Evolutionary conservation across 2,888 invertebrate species (phyloP), one percentile per base, ranked within the genome.

Genomic region (Pammene aurita): DNA sequence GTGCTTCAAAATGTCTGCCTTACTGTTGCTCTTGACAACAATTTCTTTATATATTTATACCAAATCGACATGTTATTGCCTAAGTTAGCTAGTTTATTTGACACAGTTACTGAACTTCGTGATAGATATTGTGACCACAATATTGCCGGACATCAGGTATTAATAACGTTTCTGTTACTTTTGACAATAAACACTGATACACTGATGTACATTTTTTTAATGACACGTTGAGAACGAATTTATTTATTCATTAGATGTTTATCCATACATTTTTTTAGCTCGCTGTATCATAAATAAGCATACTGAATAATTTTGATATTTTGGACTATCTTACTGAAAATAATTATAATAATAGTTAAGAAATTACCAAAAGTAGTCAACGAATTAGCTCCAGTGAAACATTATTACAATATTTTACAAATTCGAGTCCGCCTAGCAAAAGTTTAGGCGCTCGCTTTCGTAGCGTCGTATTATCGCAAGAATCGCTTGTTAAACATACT

Each of bases 81-180:
- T 81, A 91, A 91, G 89, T 91, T 92, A 72, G 75, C 78, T 83
- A 82, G 85, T 82, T 89, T 92, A n/a, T 89, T 90, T 90, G 88
- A 90, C 88, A 87, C 86, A 90, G 91, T 91, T 90, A 78, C 79
- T 82, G 73, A 92, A 91, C 86, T 89, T 85, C 85, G 77, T 83
- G 78, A 82, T 79, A 78, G 81, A 82, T 80, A 84, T 78, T 75
- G n/a, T n/a, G 77, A 74, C 80, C 79, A 81, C 80, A 79, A 82
- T 85, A 81, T 83, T 81, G 74, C 75, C 35, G 14, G 50, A 18
- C 54, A 50, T 18, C 61, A 58, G 67, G 41, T 67, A 67, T 57
- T 50, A 62, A 55, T 11, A 62, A 50, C 16, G 41, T 67, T 57
- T 14, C 35, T 7, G n/a, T 26, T 62, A 48, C 34, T 56, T 61